A percentile compares a stretch with the other conserved stretches of the same genome.
Conservation (phyloP, 2,113 vertebrate genomes). For the Puma concolor region DNA sequence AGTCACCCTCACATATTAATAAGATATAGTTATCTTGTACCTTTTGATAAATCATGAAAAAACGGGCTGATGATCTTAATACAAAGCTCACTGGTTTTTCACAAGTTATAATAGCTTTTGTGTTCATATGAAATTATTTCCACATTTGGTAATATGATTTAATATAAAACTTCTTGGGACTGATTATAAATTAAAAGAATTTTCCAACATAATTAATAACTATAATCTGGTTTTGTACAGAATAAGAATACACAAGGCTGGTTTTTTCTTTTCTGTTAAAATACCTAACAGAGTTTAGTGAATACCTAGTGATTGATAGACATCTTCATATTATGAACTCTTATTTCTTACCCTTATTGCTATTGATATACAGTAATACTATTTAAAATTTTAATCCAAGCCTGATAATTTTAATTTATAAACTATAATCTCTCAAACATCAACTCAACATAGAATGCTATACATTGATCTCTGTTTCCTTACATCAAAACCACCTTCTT, state of each 20-base stretch:
- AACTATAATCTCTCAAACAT: slow-evolving; percentile 35
- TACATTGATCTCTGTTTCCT: slow-evolving; percentile 24
- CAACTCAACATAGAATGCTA: neutral
- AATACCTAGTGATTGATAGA: neutral
- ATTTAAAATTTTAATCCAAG: slow-evolving; percentile 38
- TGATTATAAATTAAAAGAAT: slow-evolving; percentile 52
- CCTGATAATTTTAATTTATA: slow-evolving; percentile 44
- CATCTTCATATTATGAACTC: neutral
- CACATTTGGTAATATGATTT: slow-evolving; percentile 30
- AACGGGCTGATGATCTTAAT: neutral
- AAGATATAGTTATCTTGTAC: neutral
- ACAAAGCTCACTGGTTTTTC: neutral
- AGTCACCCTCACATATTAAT: neutral
- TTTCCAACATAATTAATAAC: neutral
- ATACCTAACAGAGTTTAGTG: neutral
- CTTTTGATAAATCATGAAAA: slow-evolving; percentile 59
- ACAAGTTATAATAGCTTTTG: neutral
- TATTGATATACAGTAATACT: neutral
- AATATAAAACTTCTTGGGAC: slow-evolving; percentile 16
- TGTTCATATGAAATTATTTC: neutral
- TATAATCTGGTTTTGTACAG: neutral
- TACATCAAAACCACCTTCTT: slow-evolving; percentile 45
- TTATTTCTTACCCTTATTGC: neutral
- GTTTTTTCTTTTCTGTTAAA: neutral
- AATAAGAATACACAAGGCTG: neutral